Conservation (phyloP, 2,888 invertebrate species). For the Coecobrya sp. region DNA sequence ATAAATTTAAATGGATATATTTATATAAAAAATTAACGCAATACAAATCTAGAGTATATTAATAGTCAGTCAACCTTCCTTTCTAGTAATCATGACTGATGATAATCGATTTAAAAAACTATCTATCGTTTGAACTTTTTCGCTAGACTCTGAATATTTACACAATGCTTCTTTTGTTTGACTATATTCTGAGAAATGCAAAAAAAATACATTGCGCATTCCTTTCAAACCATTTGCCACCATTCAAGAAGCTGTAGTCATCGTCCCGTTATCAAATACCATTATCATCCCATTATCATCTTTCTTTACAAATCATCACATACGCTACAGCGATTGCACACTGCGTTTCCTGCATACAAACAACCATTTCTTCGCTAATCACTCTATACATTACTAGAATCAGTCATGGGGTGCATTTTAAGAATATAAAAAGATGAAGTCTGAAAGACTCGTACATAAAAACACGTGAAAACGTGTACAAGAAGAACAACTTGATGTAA, state of each 20-base stretch:
- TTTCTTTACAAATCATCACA: slow-evolving; percentile 18
- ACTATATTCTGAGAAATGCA: slow-evolving; percentile 76
- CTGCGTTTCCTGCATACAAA: slow-evolving; percentile 31
- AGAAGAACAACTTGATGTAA: slow-evolving; percentile 3
- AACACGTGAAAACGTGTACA: slow-evolving; percentile 66
- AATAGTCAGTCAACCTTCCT: slow-evolving; percentile 58
- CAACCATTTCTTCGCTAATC: slow-evolving; percentile 40
- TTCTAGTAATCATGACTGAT: slow-evolving; percentile 34
- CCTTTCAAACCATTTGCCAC: slow-evolving; percentile 24
- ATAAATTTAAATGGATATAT: not conserved
- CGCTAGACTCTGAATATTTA: slow-evolving; percentile 21
- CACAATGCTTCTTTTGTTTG: slow-evolving; percentile 53
- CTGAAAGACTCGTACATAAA: slow-evolving; percentile 74
- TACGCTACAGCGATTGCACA: not conserved
- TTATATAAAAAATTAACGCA: slow-evolving; percentile 19
- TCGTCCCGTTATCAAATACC: slow-evolving; percentile 16
- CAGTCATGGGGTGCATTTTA: slow-evolving; percentile 70
- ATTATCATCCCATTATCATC: slow-evolving; percentile 15
- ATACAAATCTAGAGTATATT: slow-evolving; percentile 36
- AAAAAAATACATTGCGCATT: slow-evolving; percentile 76
- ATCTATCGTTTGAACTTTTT: slow-evolving; percentile 51
- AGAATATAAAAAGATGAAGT: slow-evolving; percentile 48
- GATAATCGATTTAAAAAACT: slow-evolving; percentile 42
- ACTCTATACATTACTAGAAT: slow-evolving; percentile 60
- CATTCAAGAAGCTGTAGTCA: not conserved